Conservation (phyloP, 2,888 invertebrate genomes). For the Melanophora roralis region DNA sequence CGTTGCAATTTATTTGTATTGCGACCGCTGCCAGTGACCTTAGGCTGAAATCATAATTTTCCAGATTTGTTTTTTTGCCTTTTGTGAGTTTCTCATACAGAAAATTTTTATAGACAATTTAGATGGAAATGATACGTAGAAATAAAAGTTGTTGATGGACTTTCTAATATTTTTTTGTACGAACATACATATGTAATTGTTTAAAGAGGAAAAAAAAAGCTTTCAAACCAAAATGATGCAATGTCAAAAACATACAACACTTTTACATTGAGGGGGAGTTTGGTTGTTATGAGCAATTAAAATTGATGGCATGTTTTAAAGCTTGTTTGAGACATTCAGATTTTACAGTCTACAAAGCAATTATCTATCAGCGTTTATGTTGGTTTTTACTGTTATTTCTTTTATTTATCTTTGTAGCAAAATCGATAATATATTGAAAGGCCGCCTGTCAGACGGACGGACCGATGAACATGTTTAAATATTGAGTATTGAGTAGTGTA, state of each 20-base stretch:
- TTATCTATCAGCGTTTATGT: conserved; percentile 55
- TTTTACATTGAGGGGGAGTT: not conserved
- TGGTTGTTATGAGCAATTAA: conserved; percentile 11
- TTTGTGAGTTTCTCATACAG: not conserved
- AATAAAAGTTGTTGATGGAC: conserved; percentile 34
- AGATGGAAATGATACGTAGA: conserved; percentile 43
- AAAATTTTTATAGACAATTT: conserved; percentile 55
- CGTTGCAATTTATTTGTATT: conserved; percentile 27
- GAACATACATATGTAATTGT: conserved; percentile 44
- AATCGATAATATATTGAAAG: conserved; percentile 38
- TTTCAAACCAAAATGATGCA: conserved; percentile 46
- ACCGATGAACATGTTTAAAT: not conserved
- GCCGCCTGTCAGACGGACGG: conserved; percentile 14
- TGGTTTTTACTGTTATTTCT: conserved; percentile 3
- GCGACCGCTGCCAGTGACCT: conserved; percentile 41
- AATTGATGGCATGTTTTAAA: conserved; percentile 12
- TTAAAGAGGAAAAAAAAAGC: not conserved
- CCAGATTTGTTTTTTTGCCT: conserved; percentile 7
- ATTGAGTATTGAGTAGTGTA: too few relatives aligned
- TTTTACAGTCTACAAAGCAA: conserved; percentile 59
- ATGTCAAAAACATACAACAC: conserved; percentile 20
- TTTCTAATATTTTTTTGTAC: conserved; percentile 41
- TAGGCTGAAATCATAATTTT: conserved; percentile 39
- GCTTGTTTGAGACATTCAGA: conserved; percentile 10
- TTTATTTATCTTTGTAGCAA: conserved; percentile 36